Base-by-base conservation (phyloP, 2,797 vertebrate species). In the Fundulus diaphanus region DNA sequence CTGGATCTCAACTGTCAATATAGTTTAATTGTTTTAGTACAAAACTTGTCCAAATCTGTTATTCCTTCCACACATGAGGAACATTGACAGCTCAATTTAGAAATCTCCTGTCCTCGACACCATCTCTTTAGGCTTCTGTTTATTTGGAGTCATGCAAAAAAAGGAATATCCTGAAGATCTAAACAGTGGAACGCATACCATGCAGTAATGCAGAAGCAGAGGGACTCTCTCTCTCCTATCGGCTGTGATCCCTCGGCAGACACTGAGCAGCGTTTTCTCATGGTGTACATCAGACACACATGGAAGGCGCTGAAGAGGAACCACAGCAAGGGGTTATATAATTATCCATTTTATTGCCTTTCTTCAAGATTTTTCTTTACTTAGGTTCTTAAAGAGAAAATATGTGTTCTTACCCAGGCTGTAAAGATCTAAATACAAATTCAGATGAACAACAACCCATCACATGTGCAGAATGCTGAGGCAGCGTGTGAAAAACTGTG, bases 151-250 rank as follows among this genome's bases (percentile, higher is more conserved):
- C 85, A 72, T 24, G 0, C 65, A 52, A 82, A 52, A 29, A 11
- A 42, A 86, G 63, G 78, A 87, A 85, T 90, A 82, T 77, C 73
- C 82, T 80, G 33, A 49, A 56, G 81, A 87, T 87, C 70, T 70
- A 0, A 68, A 67, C 54, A 77, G 80, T 87, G 74, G 70, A 79
- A 75, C 89, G 72, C 15, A 76, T 76, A 76, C 73, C 81, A 27
- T 7, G 24, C 73, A 76, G 77, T 78, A 70, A 68, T 44, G 7
- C 72, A 73, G 73, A 88, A 90, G 88, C 44, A 82, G 72, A 0
- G 75, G 71, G 86, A 92, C 92, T 90, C 83, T 61, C 65, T 78
- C 73, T 85, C 73, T 82, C 74, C 77, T 76, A 73, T 86, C 87
- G 82, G 57, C 4, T 29, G 76, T 13, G 6, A 63, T 67, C 59